Evolutionary conservation across 2,797 vertebrate species (phyloP).

Genomic region (Lerista edwardsae): DNA sequence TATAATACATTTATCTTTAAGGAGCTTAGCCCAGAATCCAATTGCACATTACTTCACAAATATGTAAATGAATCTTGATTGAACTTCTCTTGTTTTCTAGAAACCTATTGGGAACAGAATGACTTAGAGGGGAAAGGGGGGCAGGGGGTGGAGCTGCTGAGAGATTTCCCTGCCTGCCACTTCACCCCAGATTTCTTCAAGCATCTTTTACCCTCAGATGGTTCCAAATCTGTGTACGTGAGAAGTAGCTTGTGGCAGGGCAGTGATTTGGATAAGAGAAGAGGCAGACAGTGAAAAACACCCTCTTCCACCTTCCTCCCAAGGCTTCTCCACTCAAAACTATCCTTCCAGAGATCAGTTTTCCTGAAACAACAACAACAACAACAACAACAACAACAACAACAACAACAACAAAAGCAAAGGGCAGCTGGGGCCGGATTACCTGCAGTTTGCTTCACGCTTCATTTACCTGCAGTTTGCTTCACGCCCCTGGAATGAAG

Average conservation of each 20-base stretch:
- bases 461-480: too few species aligned
- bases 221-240: too few species aligned
- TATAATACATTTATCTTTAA: background rate
- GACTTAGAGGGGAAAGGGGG: too few species aligned
- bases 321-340: background rate
- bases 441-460: too few species aligned
- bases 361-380: background rate
- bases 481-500: too few species aligned
- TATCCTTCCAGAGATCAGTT: too few species aligned
- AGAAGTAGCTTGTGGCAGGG: background rate
- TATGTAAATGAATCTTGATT: background rate
- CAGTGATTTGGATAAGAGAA: background rate
- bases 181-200: background rate
- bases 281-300: background rate
- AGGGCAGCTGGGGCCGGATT: too few species aligned
- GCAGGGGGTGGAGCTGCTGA: background rate
- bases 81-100: background rate
- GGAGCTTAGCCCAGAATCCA: background rate
- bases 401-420: too few species aligned
- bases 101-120: background rate
- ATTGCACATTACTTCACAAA: background rate
- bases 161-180: too few species aligned
- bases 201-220: background rate
- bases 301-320: too few species aligned
- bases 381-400: too few species aligned